Conservation (phyloP, 2,113 vertebrate species). For the Hydropotes inermis region DNA sequence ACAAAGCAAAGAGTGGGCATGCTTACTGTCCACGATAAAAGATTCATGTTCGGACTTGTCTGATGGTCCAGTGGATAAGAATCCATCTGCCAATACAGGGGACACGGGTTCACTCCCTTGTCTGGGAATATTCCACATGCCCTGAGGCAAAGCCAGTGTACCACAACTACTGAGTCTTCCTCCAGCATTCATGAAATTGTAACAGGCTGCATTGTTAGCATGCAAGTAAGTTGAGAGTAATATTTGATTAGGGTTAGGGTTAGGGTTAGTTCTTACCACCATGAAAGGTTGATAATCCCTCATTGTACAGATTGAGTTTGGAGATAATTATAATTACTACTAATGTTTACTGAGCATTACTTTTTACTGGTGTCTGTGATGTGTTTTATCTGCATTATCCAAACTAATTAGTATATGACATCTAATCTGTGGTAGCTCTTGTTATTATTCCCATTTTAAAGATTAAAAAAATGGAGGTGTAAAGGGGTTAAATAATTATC, state of each 20-base stretch:
- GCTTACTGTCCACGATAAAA: neutral
- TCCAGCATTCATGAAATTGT: slow-evolving; percentile 15
- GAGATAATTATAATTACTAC: neutral
- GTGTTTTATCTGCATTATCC: neutral
- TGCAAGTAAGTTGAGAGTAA: neutral
- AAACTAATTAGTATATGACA: neutral
- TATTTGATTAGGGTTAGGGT: neutral
- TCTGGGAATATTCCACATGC: neutral
- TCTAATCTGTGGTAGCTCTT: neutral
- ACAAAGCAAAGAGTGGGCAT: neutral
- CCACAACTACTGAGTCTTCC: neutral
- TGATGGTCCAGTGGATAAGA: neutral
- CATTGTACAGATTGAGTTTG: neutral
- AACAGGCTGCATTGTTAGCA: neutral
- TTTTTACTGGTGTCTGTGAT: neutral
- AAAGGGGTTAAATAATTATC: neutral
- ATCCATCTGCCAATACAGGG: neutral
- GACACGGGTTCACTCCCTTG: neutral
- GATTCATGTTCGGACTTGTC: neutral
- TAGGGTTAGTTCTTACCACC: neutral
- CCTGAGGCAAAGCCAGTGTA: neutral
- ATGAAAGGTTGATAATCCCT: neutral
- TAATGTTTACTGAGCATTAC: neutral
- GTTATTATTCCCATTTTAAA: slow-evolving; percentile 1
- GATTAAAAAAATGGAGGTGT: neutral